phyloP scores from a whole-genome alignment of 2,797 vertebrate genomes.

The Sternotherus odoratus region DNA sequence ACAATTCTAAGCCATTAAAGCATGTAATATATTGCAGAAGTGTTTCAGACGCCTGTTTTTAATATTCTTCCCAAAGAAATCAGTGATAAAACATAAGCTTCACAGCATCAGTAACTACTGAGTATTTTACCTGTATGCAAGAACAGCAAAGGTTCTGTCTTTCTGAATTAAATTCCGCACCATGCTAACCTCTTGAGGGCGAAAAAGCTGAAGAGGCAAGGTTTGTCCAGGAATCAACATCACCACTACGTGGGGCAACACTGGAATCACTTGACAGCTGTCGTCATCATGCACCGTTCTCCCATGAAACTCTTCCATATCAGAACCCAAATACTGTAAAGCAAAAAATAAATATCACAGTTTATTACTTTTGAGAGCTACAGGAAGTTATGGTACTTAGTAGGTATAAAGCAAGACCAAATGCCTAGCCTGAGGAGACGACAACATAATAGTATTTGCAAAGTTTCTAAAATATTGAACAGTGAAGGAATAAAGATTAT shows the following conservation, averaged over 20 bases:
- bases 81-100: not conserved
- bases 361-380: not conserved
- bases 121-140: constrained; percentile 91
- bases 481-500: too few relatives aligned
- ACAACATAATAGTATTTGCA: not conserved
- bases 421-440: not conserved
- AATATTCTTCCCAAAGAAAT: not conserved
- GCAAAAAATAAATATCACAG: not conserved
- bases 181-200: constrained; percentile 98
- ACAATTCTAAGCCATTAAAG: not conserved
- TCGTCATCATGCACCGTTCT: constrained; percentile 95
- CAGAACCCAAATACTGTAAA: constrained; percentile 92
- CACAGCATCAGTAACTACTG: not conserved
- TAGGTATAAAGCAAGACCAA: not conserved
- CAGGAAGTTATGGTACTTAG: not conserved
- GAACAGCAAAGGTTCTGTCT: constrained; percentile 97
- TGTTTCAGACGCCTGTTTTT: not conserved
- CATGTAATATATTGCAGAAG: not conserved
- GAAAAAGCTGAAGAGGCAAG: constrained; percentile 94
- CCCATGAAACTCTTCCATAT: constrained; percentile 99
- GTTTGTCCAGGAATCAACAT: constrained; percentile 97
- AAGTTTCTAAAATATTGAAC: not conserved
- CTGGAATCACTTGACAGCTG: constrained; percentile 94
- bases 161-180: constrained; percentile 94
- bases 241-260: constrained; percentile 91